Evolutionary conservation across 2,888 invertebrate species (phyloP).

Genomic region (Melinopterus prodromus): DNA sequence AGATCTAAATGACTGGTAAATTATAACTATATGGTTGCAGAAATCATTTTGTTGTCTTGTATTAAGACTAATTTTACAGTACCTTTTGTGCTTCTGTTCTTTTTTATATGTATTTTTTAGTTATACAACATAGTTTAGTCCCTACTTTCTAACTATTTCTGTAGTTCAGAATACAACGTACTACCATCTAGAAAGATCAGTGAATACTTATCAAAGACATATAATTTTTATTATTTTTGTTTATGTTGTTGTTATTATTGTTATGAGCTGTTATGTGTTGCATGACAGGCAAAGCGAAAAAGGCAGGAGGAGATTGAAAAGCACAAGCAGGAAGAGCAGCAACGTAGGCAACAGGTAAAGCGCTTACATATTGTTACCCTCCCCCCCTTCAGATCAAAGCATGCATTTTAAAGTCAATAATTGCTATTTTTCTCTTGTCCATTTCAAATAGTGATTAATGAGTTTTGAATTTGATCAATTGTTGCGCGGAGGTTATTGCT

Average conservation of each 20-base stretch:
- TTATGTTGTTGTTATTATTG: conserved; percentile 38
- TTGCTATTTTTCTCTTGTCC: not conserved
- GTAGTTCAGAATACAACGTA: too few species aligned
- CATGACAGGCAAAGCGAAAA: conserved; percentile 81
- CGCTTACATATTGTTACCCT: conserved; percentile 16
- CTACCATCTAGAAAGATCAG: too few species aligned
- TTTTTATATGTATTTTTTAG: too few species aligned
- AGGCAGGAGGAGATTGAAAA: conserved; percentile 87
- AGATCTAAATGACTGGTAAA: not conserved
- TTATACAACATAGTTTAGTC: too few species aligned
- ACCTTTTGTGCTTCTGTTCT: too few species aligned
- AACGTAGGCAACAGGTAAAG: conserved; percentile 84
- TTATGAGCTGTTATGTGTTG: conserved; percentile 62
- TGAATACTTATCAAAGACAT: not conserved
- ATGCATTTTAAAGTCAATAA: conserved; percentile 28
- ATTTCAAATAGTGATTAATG: not conserved
- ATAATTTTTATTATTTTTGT: not conserved
- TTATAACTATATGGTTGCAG: too few species aligned
- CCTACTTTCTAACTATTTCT: too few species aligned
- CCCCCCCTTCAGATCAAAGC: not conserved
- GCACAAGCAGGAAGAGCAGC: conserved; percentile 83
- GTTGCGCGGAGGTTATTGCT: too few species aligned
- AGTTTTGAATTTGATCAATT: conserved; percentile 35
- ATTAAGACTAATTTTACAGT: too few species aligned
- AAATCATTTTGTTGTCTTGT: too few species aligned